These are phyloP conservation scores for Thryonomys swinderianus DNA, from an alignment of 2,113 vertebrate genomes.

Conservation along the genomic window DNA sequence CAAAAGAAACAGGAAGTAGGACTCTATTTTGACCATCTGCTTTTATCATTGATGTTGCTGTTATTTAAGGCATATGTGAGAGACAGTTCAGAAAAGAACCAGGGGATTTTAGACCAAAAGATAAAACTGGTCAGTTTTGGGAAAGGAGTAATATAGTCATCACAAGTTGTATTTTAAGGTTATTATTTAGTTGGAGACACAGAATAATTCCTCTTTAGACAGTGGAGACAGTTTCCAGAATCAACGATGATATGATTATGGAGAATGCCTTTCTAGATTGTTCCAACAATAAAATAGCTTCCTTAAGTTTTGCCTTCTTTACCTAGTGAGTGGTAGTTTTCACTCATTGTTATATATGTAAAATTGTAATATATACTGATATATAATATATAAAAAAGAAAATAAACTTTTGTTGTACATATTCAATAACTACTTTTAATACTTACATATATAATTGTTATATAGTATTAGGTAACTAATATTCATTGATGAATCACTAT, in stretches of 20 bases:
- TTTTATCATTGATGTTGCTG: neutral
- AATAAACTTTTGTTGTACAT: neutral
- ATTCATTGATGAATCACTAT: neutral
- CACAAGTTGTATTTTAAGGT: neutral
- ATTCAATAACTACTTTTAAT: neutral
- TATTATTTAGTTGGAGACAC: neutral
- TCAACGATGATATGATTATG: neutral
- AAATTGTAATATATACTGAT: neutral
- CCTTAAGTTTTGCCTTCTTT: neutral
- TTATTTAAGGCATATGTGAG: neutral
- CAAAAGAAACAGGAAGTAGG: neutral
- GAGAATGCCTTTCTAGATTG: neutral
- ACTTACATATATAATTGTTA: neutral
- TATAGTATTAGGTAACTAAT: neutral
- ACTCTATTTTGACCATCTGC: neutral
- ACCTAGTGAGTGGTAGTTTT: neutral
- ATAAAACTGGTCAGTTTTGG: neutral
- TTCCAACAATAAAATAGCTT: neutral
- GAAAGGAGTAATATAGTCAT: neutral
- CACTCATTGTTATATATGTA: neutral
- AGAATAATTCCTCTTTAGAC: neutral
- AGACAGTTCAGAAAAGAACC: neutral
- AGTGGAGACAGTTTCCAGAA: neutral
- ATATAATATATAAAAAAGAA: neutral
- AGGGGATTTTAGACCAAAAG: conserved; percentile 1